These are phyloP conservation scores for Eclectus roratus DNA, from an alignment of 2,113 vertebrate genomes.

Conservation along the genomic window DNA sequence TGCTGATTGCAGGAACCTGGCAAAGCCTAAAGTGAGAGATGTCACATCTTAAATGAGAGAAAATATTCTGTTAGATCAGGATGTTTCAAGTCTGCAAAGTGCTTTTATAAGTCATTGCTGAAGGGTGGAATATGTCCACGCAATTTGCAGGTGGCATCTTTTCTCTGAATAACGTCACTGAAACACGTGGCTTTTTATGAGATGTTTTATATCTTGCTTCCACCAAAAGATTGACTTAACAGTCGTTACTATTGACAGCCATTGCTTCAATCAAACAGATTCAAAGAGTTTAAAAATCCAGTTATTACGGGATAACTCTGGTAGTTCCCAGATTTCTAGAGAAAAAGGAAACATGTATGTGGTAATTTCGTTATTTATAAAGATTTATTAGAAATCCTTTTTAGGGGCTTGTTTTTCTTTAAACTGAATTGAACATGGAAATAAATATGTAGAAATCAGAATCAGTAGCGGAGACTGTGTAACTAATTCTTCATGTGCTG, in stretches of 20 bases:
- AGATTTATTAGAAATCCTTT: neutral
- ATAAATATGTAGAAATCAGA: neutral
- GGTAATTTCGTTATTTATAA: neutral
- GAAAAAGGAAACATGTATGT: neutral
- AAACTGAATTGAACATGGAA: neutral
- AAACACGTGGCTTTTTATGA: neutral
- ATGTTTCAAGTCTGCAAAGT: neutral
- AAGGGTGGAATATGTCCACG: neutral
- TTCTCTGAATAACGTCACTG: neutral
- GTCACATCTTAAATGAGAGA: neutral
- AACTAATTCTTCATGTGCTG: neutral
- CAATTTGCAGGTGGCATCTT: neutral
- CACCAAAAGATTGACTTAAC: neutral
- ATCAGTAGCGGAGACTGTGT: neutral
- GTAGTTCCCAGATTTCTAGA: neutral
- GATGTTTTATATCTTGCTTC: neutral
- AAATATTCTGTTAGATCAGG: neutral
- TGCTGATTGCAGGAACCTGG: neutral
- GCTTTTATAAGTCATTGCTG: neutral
- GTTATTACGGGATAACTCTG: neutral
- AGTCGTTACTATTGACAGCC: neutral
- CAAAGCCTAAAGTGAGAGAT: neutral
- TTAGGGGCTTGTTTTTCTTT: neutral
- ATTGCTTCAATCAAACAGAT: neutral
- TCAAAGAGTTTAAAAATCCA: neutral